These are phyloP conservation scores for Cynodonichthys magdalenae DNA, from an alignment of 2,797 vertebrate genomes.

Conservation along the genomic window DNA sequence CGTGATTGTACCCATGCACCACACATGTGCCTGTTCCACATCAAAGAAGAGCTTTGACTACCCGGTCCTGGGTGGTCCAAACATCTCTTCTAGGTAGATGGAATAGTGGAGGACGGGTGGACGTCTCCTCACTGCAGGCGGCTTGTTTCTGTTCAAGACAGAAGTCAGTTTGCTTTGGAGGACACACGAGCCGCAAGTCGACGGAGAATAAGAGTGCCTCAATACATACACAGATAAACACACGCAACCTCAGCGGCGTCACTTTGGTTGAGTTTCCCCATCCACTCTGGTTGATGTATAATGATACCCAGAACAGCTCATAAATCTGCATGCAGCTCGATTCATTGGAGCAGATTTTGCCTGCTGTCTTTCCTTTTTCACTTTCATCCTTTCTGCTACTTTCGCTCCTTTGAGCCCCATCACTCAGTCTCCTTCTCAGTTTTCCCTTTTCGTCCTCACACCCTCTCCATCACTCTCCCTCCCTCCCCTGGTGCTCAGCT, in stretches of 20 bases:
- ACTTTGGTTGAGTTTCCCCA: slow-evolving; percentile 47
- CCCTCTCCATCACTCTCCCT: slow-evolving; percentile 65
- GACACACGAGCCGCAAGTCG: slow-evolving; percentile 44
- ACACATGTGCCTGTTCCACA: slow-evolving; percentile 78
- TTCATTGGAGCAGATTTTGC: slow-evolving; percentile 73
- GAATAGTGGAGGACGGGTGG: slow-evolving; percentile 62
- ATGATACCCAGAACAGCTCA: slow-evolving; percentile 69
- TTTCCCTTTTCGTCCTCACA: slow-evolving; percentile 66
- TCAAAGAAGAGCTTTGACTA: slow-evolving; percentile 74
- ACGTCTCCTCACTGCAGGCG: slow-evolving; percentile 63
- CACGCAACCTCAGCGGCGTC: slow-evolving; percentile 49
- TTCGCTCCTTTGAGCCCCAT: slow-evolving; percentile 65
- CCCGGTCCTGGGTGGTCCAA: slow-evolving; percentile 79
- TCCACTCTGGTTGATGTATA: slow-evolving; percentile 65
- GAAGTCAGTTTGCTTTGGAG: slow-evolving; percentile 69
- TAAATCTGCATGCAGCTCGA: slow-evolving; percentile 67
- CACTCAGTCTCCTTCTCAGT: slow-evolving; percentile 68
- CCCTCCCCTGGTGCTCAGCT: slow-evolving; percentile 57
- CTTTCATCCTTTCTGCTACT: slow-evolving; percentile 65
- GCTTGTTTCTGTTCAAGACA: slow-evolving; percentile 57
- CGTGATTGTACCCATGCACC: slow-evolving; percentile 66
- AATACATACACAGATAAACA: slow-evolving; percentile 51
- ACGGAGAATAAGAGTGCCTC: slow-evolving; percentile 55
- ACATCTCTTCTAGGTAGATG: slow-evolving; percentile 59
- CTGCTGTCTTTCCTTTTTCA: slow-evolving; percentile 66